Evolutionary conservation across 2,888 invertebrate genomes (phyloP).

Genomic region (Autographa pulchrina): DNA sequence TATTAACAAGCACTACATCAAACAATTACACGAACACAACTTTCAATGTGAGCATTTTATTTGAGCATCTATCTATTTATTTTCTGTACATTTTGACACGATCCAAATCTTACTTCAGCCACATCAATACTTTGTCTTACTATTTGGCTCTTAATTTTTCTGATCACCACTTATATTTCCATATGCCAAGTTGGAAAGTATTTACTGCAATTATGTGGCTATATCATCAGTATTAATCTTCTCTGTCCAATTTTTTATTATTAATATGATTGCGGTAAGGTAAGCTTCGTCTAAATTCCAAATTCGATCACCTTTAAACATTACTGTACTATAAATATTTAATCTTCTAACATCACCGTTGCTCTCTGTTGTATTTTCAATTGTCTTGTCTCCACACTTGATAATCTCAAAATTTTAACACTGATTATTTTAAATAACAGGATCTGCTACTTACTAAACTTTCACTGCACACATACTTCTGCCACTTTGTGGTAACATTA

Average conservation of each 20-base stretch:
- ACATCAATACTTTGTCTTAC: conserved; percentile 38
- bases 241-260: conserved; percentile 14
- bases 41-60: conserved; percentile 47
- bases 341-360: conserved; percentile 55
- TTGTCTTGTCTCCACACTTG: conserved; percentile 49
- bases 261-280: conserved; percentile 33
- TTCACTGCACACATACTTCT: conserved; percentile 61
- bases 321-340: conserved; percentile 31
- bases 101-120: conserved; percentile 44
- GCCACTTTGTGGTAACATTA: conserved; percentile 40
- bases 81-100: conserved; percentile 47
- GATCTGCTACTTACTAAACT: conserved; percentile 58
- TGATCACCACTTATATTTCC: conserved; percentile 27
- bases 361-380: conserved; percentile 60
- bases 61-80: conserved; percentile 48
- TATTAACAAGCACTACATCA: conserved; percentile 56
- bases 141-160: conserved; percentile 43
- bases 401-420: conserved; percentile 39
- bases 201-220: conserved; percentile 33
- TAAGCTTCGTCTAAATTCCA: conserved; percentile 48
- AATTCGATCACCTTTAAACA: conserved; percentile 31
- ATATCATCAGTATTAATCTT: conserved; percentile 26
- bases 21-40: conserved; percentile 49
- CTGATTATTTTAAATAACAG: conserved; percentile 36
- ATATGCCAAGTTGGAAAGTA: conserved; percentile 31